phyloP scores from a whole-genome alignment of 2,797 vertebrate genomes.

The Trichosurus vulpecula region DNA sequence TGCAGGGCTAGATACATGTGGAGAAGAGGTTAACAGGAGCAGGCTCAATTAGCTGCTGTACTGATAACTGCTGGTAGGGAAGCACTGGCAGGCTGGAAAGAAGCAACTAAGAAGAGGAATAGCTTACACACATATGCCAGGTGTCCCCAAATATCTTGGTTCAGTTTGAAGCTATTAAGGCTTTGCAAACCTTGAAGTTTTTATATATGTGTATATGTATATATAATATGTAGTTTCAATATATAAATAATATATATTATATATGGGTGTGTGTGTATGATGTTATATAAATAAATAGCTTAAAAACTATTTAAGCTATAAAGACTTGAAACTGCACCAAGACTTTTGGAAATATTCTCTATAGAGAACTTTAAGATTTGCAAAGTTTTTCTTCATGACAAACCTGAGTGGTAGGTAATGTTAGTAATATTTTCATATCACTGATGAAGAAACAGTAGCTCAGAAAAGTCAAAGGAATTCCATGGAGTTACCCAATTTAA shows the following conservation, averaged over 20 bases:
- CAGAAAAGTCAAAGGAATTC: not conserved
- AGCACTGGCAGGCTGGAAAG: not conserved
- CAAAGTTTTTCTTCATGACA: not conserved
- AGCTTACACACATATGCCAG: not conserved
- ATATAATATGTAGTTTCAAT: not conserved
- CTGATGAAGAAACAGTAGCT: not conserved
- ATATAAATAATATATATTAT: not conserved
- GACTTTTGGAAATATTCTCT: not conserved
- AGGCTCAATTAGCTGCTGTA: not conserved
- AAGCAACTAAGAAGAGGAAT: not conserved
- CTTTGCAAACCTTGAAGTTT: not conserved
- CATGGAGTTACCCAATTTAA: not conserved
- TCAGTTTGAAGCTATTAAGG: not conserved
- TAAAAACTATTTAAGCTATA: not conserved
- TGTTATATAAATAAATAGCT: not conserved
- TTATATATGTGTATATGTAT: not conserved
- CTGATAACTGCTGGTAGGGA: not conserved
- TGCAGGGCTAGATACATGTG: not conserved
- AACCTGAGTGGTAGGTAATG: not conserved
- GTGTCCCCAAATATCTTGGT: not conserved
- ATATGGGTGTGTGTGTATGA: not conserved
- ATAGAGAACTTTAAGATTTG: not conserved
- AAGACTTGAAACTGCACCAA: not conserved
- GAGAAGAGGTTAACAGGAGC: not conserved
- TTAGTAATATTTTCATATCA: not conserved